Evolutionary conservation across 1,140 invertebrate species (phyloP).

Genomic region (Pseudomyrmex pallidus): DNA sequence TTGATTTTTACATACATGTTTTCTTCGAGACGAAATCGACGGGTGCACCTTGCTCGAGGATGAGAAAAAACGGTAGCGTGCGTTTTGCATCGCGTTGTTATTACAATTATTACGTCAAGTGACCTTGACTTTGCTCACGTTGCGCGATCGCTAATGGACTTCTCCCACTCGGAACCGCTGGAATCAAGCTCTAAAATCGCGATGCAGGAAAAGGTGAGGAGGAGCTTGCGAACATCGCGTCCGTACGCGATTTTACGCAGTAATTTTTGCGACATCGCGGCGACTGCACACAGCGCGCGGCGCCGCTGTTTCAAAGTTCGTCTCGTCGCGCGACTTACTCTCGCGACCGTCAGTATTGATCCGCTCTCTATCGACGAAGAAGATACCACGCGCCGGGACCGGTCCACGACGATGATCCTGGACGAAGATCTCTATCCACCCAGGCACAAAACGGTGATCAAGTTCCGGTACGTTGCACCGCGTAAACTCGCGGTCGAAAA

Average conservation of each 20-base stretch:
- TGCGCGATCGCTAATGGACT: background rate
- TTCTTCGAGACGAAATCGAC: background rate
- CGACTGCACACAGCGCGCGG: constrained; percentile 23
- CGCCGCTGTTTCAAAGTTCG: constrained; percentile 10
- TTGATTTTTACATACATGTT: background rate
- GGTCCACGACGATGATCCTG: constrained; percentile 67
- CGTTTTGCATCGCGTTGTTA: constrained; percentile 6
- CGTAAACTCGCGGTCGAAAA: background rate
- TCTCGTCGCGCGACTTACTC: background rate
- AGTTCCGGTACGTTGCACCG: constrained; percentile 73
- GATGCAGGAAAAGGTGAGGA: constrained; percentile 60
- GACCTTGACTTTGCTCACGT: constrained; percentile 65
- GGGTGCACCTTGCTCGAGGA: too few relatives aligned
- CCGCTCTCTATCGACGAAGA: background rate
- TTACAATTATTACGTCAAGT: constrained; percentile 33
- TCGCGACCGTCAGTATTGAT: background rate
- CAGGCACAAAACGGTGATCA: constrained; percentile 79
- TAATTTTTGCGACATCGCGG: constrained; percentile 77
- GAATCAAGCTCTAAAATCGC: constrained; percentile 54
- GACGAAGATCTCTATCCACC: constrained; percentile 79
- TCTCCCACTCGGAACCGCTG: constrained; percentile 45
- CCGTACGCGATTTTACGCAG: constrained; percentile 77
- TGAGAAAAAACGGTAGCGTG: background rate
- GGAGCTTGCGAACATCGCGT: constrained; percentile 57
- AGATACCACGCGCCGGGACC: background rate